Conservation (phyloP, 35 echinoderm and acorn worm genomes). For the Ptychodera flava region DNA sequence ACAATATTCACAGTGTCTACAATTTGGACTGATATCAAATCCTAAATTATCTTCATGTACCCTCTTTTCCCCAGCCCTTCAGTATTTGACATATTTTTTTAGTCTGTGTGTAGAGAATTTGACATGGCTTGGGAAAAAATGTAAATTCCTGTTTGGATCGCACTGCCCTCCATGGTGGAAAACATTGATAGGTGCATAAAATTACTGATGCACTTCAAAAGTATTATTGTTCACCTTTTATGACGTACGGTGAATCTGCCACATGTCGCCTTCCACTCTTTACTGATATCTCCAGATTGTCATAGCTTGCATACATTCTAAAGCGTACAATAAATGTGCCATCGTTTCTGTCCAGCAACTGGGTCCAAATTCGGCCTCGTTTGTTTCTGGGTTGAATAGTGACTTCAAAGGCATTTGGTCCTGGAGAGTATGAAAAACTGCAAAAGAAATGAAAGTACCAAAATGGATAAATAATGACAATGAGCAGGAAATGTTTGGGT, state of each 20-base stretch:
- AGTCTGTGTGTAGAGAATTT: too few relatives aligned
- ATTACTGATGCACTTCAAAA: too few relatives aligned
- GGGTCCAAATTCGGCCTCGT: slow-evolving; percentile 71
- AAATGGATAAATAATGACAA: neutral
- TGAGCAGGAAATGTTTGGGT: neutral
- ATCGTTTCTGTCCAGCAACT: slow-evolving; percentile 79
- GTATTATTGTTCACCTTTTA: slow-evolving; percentile 64
- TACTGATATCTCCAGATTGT: slow-evolving; percentile 61
- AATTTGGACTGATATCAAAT: too few relatives aligned
- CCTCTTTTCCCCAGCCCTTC: too few relatives aligned
- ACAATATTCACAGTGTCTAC: too few relatives aligned
- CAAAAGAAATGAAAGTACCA: slow-evolving; percentile 18
- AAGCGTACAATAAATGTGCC: slow-evolving; percentile 92
- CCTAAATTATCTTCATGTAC: too few relatives aligned
- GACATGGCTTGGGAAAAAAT: too few relatives aligned
- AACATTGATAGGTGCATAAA: too few relatives aligned
- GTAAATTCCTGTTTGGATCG: too few relatives aligned
- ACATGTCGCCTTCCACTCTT: slow-evolving; percentile 80
- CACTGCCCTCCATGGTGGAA: too few relatives aligned
- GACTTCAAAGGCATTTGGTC: slow-evolving; percentile 72
- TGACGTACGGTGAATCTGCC: slow-evolving; percentile 59
- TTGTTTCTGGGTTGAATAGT: slow-evolving; percentile 38
- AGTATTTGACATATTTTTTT: too few relatives aligned
- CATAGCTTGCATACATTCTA: slow-evolving; percentile 62
- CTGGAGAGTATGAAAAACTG: slow-evolving; percentile 95